These are phyloP conservation scores for Neogale vison DNA, from an alignment of 2,113 vertebrate genomes.

Conservation along the genomic window DNA sequence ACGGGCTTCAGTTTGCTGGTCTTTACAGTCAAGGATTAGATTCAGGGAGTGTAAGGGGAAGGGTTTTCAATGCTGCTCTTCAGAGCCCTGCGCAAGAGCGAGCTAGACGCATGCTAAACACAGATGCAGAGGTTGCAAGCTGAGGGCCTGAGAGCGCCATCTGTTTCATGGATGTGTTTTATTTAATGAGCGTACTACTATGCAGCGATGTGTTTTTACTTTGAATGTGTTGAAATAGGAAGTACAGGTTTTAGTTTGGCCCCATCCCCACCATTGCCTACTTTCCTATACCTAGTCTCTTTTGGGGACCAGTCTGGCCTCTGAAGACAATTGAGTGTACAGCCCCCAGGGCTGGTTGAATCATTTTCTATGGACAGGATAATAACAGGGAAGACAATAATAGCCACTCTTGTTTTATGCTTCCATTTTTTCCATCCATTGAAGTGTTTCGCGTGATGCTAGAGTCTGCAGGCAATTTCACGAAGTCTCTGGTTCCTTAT, in stretches of 20 bases:
- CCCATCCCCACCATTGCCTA: background rate
- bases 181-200: background rate
- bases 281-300: background rate
- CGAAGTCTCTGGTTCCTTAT: background rate
- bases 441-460: background rate
- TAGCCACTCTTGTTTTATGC: background rate
- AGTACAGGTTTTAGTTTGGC: background rate
- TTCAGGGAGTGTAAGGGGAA: background rate
- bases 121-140: background rate
- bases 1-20: background rate
- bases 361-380: background rate
- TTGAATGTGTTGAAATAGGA: background rate
- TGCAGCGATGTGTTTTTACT: background rate
- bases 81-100: background rate
- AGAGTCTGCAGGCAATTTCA: background rate
- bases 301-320: background rate
- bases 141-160: background rate
- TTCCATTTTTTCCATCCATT: background rate
- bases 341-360: no score
- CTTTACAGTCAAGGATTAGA: background rate
- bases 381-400: background rate
- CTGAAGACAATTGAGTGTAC: background rate
- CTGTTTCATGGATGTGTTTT: background rate
- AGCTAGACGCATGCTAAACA: background rate
- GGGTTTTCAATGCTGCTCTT: background rate